A percentile compares a stretch with the other conserved stretches of the same genome.
phyloP scores from a whole-genome alignment of 2,888 invertebrate species.

The Emesis furor region DNA sequence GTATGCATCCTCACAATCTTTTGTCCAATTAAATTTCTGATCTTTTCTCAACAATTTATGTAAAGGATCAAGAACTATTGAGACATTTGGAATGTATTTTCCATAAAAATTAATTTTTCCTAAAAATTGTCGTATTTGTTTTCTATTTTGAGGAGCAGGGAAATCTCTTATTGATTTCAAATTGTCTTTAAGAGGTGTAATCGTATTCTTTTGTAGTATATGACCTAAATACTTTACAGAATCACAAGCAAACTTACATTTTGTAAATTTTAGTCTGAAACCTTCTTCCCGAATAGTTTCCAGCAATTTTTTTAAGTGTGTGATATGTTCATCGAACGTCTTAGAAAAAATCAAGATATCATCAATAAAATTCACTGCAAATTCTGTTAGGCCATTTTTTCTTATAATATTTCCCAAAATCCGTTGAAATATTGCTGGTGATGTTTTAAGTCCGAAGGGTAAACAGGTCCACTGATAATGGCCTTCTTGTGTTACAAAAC shows the following conservation, averaged over 20 bases:
- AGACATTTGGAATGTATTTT: no score
- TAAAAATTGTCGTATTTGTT: no score
- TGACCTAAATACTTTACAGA: no score
- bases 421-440: slow-evolving; percentile 76
- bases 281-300: slow-evolving; percentile 66
- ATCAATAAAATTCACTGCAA: slow-evolving; percentile 43
- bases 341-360: slow-evolving; percentile 65
- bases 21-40: background rate
- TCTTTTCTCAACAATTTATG: no score
- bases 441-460: slow-evolving; percentile 76
- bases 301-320: slow-evolving; percentile 57
- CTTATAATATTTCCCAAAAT: slow-evolving; percentile 51
- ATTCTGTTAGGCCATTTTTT: slow-evolving; percentile 43
- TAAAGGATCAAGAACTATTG: no score
- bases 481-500: slow-evolving; percentile 69
- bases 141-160: no score
- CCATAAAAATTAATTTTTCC: no score
- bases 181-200: background rate
- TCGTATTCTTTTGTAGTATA: slow-evolving; percentile 26
- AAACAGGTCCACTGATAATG: slow-evolving; percentile 72
- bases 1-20: background rate
- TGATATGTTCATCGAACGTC: slow-evolving; percentile 60
- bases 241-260: slow-evolving; percentile 59
- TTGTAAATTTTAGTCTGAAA: slow-evolving; percentile 68
- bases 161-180: slow-evolving; percentile 18